Evolutionary conservation across 2,113 vertebrate genomes (phyloP).

Genomic region (Apteryx mantelli): DNA sequence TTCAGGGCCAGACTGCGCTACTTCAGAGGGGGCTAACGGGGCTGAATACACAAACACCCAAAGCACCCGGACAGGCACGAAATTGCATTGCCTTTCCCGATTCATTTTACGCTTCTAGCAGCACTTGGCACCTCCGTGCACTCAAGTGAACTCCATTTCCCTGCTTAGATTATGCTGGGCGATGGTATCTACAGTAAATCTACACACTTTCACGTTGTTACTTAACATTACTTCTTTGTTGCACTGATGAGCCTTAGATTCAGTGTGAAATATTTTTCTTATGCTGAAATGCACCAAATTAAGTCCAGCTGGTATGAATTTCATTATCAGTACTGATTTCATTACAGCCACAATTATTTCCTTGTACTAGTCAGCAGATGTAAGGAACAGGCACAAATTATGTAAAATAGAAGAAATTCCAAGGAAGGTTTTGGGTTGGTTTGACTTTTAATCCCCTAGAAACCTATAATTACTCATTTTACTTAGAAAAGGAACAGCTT

Average conservation of each 20-base stretch:
- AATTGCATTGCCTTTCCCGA: rapidly evolving
- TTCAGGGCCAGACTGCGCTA: not conserved
- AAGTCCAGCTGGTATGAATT: rapidly evolving
- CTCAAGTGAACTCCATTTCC: rapidly evolving
- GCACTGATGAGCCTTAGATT: rapidly evolving
- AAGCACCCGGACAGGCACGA: no score
- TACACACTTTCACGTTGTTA: rapidly evolving
- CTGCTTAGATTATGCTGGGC: rapidly evolving
- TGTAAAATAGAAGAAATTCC: rapidly evolving
- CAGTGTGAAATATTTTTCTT: not conserved
- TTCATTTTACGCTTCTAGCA: no score
- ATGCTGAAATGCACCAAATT: rapidly evolving
- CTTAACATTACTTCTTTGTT: rapidly evolving
- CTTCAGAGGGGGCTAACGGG: not conserved
- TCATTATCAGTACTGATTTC: rapidly evolving
- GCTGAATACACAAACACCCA: not conserved
- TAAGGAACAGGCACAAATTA: rapidly evolving
- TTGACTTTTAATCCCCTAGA: not conserved
- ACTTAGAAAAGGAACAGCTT: not conserved
- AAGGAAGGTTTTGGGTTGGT: not conserved
- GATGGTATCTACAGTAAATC: rapidly evolving
- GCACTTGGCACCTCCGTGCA: not conserved
- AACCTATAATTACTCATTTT: rapidly evolving
- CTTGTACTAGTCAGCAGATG: rapidly evolving
- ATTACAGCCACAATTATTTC: rapidly evolving